Conservation (phyloP, 2,888 invertebrate genomes). For the Caenorhabditis sulstoni region DNA sequence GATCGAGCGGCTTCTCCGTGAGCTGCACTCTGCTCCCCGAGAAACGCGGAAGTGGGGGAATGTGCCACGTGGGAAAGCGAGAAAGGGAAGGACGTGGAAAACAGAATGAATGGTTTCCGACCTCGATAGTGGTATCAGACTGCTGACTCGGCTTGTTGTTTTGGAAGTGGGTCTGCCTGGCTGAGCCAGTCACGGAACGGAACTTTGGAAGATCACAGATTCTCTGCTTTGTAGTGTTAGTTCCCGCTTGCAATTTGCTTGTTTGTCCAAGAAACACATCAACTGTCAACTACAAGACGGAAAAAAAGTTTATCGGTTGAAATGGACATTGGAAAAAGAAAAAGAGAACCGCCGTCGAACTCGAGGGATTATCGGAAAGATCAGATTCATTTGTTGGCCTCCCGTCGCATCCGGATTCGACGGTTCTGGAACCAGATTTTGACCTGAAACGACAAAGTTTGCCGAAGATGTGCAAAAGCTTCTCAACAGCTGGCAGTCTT, state of each 20-base stretch:
- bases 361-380: neutral
- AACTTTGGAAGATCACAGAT: slow-evolving; percentile 3
- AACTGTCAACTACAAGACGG: slow-evolving; percentile 5
- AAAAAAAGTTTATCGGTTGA: neutral
- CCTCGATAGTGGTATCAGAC: too few relatives aligned
- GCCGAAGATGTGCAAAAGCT: neutral
- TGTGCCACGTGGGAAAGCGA: neutral
- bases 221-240: slow-evolving; percentile 13
- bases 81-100: neutral
- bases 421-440: slow-evolving; percentile 75
- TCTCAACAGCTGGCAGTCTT: neutral
- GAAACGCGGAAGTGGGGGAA: slow-evolving; percentile 9
- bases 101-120: neutral
- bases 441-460: slow-evolving; percentile 61
- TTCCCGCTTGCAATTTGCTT: slow-evolving; percentile 10
- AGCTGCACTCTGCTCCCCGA: neutral
- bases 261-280: slow-evolving; percentile 22
- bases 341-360: neutral
- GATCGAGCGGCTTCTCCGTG: slow-evolving; percentile 6
- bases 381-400: slow-evolving; percentile 43
- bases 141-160: too few relatives aligned
- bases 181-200: neutral
- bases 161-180: too few relatives aligned
- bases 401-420: slow-evolving; percentile 62
- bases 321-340: neutral